A percentile compares a stretch with the other conserved stretches of the same genome.
Conservation (phyloP, 2,113 vertebrate species). For the Rhabdornis inornatus region DNA sequence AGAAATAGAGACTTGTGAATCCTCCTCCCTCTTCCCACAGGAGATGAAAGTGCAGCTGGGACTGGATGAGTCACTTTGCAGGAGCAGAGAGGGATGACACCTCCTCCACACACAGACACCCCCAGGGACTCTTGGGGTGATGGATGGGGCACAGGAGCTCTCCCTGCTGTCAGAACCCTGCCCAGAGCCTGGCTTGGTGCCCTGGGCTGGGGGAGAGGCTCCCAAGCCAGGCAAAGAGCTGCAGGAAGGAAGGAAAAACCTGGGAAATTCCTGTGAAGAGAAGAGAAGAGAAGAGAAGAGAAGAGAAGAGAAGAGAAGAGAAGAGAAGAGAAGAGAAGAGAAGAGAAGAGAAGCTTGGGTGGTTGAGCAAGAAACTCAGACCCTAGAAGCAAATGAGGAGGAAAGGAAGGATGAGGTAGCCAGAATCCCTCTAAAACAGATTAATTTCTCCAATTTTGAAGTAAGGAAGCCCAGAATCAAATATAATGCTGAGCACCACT, state of each 20-base stretch:
- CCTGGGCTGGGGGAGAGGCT: neutral
- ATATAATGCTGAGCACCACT: neutral
- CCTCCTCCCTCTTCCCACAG: conserved; percentile 3
- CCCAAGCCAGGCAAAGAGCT: neutral
- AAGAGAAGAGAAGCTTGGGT: neutral
- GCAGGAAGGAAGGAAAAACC: neutral
- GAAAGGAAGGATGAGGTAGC: neutral
- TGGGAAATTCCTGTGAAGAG: neutral
- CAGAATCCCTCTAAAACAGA: neutral
- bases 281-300: too few relatives aligned
- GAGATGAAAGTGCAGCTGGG: conserved; percentile 30
- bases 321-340: too few relatives aligned
- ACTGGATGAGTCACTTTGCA: conserved; percentile 30
- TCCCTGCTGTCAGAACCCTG: neutral
- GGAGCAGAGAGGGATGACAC: neutral
- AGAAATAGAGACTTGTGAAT: neutral
- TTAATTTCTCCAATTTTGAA: neutral
- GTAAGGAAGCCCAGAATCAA: neutral
- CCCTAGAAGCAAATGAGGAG: neutral
- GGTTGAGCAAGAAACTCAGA: neutral
- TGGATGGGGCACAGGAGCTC: neutral
- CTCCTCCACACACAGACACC: neutral
- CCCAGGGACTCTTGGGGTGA: rapidly evolving
- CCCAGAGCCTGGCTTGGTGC: rapidly evolving
- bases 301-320: too few relatives aligned